phyloP scores from a whole-genome alignment of 1,140 invertebrate species.

The Heliconius congener region DNA sequence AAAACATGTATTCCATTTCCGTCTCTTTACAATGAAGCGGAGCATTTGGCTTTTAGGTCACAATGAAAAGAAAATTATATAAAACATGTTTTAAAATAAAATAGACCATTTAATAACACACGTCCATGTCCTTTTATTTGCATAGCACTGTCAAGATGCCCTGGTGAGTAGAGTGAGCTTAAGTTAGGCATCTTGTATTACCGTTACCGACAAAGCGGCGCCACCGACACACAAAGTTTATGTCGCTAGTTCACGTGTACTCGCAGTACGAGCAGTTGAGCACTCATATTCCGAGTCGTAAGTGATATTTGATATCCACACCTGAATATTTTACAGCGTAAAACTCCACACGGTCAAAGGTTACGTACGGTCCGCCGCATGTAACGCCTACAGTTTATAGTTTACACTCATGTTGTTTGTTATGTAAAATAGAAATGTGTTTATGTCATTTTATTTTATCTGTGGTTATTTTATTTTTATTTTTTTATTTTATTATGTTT shows the following conservation, averaged over 20 bases:
- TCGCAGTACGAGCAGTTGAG: constrained; percentile 43
- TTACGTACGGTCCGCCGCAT: constrained; percentile 15
- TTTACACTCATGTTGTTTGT: not conserved
- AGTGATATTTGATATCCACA: constrained; percentile 35
- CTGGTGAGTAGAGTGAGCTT: constrained; percentile 48
- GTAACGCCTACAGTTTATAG: not conserved
- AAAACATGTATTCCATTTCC: not conserved
- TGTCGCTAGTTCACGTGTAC: constrained; percentile 44
- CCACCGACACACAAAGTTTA: constrained; percentile 41
- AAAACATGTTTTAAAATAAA: not conserved
- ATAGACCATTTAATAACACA: not conserved
- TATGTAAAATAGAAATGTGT: not conserved
- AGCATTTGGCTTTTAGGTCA: not conserved
- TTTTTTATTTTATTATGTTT: not conserved
- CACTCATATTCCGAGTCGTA: constrained; percentile 43
- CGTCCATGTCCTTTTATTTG: constrained; percentile 39
- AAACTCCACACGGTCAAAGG: constrained; percentile 32
- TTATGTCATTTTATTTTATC: not conserved
- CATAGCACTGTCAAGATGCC: constrained; percentile 42
- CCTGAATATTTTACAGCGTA: constrained; percentile 31
- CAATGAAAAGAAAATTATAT: not conserved
- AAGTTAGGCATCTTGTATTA: constrained; percentile 70
- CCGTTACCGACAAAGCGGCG: constrained; percentile 68
- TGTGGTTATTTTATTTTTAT: not conserved
- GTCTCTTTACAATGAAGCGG: not conserved